Base-by-base conservation (phyloP, 2,113 vertebrate species). In the Pterocles gutturalis region DNA sequence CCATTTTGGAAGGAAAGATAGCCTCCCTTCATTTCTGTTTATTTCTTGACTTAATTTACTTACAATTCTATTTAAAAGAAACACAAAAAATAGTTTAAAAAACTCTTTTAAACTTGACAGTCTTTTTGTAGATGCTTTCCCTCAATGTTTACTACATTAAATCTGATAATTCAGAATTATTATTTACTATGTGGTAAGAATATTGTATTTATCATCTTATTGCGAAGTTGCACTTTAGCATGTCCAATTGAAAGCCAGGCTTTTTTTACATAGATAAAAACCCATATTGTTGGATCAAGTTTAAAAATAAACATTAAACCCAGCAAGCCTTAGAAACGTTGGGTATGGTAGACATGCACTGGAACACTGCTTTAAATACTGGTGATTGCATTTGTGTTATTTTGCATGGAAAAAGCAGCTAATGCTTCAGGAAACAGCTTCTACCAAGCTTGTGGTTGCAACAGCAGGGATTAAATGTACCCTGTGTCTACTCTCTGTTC, bases 21-120 rank as follows among this genome's bases (percentile, higher is more conserved):
- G 97, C 67, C 95, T 99, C 83, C 98, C 98, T 91, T 99, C 99
- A 33, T 99, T 99, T 95, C 97, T 99, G 93, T 98, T 99, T 96
- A 99, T 99, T 53, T 99, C 99, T 90, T 96, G 97, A 93, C 98
- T 99, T 96, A 99, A 93, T 94, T 99, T 99, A 38, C 98, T 99
- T 92, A 99, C 95, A 66, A 99, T 97, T 89, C 99, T 99, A 70
- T 34, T 55, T 66, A 82, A 93, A 93, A 87, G 29, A 94, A 91
- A 77, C 33, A 90, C 3, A 93, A 53, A 77, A 95, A 72, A 36
- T 26, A 54, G 36, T 51, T 48, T 60, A 4, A 71, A 65, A 77
- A 18, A 1, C 7, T 4, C 15, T 7, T 73, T 54, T 12, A 61
- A 62, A 54, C 6, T 17, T 13, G 3, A 31, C 5, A 14, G 34